Conservation (phyloP, 2,797 vertebrate genomes). For the Manis javanica region DNA sequence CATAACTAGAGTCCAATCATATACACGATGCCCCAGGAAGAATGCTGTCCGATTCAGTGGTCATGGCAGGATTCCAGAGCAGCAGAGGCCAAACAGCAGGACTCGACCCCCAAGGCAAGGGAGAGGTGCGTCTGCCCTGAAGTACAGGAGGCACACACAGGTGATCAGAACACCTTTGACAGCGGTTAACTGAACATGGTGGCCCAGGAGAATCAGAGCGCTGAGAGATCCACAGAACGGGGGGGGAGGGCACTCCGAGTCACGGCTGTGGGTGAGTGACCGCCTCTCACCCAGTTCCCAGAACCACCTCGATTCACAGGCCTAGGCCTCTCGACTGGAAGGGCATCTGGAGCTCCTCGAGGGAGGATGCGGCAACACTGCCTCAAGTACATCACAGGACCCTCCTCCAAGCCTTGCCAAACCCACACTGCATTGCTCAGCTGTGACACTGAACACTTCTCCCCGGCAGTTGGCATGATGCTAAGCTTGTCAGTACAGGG, state of each 20-base stretch:
- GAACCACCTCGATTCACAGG: not conserved
- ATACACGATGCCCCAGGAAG: not conserved
- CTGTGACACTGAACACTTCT: fast-evolving
- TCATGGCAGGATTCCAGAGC: fast-evolving
- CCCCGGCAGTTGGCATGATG: not conserved
- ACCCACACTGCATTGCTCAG: no score
- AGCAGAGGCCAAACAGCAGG: not conserved
- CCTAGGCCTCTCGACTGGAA: no score
- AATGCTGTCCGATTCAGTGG: fast-evolving
- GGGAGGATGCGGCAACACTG: not conserved
- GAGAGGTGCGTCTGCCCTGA: fast-evolving
- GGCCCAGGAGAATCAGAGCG: not conserved
- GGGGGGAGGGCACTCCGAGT: not conserved
- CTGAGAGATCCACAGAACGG: not conserved
- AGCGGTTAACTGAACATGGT: not conserved
- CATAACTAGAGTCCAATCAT: no score
- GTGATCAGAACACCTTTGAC: not conserved
- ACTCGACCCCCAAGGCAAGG: no score
- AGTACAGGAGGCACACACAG: fast-evolving
- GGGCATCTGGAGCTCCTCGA: not conserved
- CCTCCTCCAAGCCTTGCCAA: not conserved
- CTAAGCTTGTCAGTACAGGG: no score
- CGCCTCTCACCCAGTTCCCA: not conserved
- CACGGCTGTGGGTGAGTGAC: not conserved
- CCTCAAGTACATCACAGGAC: not conserved